Percentiles rank a stretch among this genome's conserved stretches.
phyloP scores from a whole-genome alignment of 2,113 vertebrate species.

The Carassius gibelio region DNA sequence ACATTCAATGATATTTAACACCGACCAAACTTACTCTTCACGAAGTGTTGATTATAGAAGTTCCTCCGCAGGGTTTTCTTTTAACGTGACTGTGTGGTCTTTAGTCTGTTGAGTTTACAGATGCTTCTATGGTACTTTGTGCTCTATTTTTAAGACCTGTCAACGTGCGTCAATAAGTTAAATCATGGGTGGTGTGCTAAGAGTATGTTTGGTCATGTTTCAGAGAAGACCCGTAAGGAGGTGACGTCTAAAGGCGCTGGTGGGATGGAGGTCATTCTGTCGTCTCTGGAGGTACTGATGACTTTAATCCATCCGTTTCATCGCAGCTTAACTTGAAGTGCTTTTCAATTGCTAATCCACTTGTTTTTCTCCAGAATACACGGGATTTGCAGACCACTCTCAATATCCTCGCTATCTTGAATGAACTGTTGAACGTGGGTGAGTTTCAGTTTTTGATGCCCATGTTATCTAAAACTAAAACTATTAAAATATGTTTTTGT shows the following conservation, averaged over 20 bases:
- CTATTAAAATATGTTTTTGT: too few relatives aligned
- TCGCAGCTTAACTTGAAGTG: not conserved
- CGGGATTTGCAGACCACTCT: conserved; percentile 87
- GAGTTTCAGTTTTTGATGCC: conserved; percentile 61
- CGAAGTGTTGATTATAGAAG: not conserved
- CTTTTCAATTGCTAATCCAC: not conserved
- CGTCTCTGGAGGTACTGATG: conserved; percentile 86
- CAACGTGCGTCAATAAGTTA: not conserved
- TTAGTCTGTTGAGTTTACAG: conserved; percentile 28
- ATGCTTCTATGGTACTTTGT: conserved; percentile 36
- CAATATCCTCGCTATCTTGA: conserved; percentile 91
- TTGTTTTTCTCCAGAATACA: conserved; percentile 80
- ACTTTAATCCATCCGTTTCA: not conserved
- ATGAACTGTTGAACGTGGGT: conserved; percentile 90
- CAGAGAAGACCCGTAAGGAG: conserved; percentile 96
- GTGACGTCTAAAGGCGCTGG: conserved; percentile 92
- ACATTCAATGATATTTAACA: not conserved
- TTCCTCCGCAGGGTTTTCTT: not conserved
- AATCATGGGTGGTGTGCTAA: not conserved
- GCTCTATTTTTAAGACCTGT: conserved; percentile 36
- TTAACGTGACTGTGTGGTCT: not conserved
- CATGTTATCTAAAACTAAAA: not conserved
- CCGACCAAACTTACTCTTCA: not conserved
- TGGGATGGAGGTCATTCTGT: conserved; percentile 89
- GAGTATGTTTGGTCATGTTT: conserved; percentile 50